A percentile compares a stretch with the other conserved stretches of the same genome.
Conservation (phyloP, 2,113 vertebrate genomes). For the Campylorhamphus procurvoides region DNA sequence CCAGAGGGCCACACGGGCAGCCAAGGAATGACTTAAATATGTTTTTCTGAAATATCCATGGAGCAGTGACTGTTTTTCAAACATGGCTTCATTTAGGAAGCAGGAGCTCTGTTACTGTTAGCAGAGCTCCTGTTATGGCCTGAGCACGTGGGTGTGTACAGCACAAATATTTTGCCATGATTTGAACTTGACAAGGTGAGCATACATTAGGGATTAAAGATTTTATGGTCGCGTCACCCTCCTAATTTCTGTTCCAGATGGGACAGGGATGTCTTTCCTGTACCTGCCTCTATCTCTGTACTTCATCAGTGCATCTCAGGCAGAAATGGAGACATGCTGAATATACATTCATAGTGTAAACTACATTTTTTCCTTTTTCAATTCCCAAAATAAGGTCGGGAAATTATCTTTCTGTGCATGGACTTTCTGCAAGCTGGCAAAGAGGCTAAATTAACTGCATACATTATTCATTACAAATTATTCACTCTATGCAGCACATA, state of each 20-base stretch:
- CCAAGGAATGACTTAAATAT: neutral
- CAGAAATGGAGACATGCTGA: neutral
- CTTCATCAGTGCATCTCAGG: neutral
- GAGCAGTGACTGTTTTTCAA: neutral
- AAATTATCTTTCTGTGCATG: constrained; percentile 46
- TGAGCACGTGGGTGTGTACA: neutral
- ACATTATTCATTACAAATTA: constrained; percentile 66
- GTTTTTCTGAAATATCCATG: neutral
- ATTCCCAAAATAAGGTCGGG: neutral
- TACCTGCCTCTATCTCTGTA: neutral
- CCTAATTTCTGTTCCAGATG: neutral
- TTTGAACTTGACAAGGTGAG: neutral
- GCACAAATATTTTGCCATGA: neutral
- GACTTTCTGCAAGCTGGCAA: constrained; percentile 52
- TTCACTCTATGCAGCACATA: constrained; percentile 48
- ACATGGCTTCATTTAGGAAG: neutral
- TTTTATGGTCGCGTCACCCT: neutral
- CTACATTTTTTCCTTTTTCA: neutral
- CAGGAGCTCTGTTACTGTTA: neutral
- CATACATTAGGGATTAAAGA: neutral
- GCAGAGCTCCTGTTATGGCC: neutral
- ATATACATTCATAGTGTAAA: neutral
- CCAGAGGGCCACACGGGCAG: neutral
- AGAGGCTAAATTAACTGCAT: constrained; percentile 60
- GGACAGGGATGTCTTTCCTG: neutral